These are phyloP conservation scores for Glaucidium brasilianum DNA, from an alignment of 2,113 vertebrate genomes.

Conservation along the genomic window DNA sequence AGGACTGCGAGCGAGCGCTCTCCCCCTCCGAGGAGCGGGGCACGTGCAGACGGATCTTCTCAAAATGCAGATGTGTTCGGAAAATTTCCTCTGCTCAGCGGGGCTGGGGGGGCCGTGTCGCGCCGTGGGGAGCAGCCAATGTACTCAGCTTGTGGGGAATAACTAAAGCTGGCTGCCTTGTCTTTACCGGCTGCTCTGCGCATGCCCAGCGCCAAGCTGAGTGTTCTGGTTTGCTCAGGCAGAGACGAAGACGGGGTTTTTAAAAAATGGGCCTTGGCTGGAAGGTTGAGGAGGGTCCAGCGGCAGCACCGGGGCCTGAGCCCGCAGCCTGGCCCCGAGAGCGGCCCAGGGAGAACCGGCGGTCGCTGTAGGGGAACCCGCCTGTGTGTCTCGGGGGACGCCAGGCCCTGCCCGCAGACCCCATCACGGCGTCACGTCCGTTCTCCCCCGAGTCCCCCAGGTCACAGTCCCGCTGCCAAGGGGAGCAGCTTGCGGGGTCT, in stretches of 20 bases:
- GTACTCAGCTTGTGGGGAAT: not conserved
- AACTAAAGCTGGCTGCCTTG: not conserved
- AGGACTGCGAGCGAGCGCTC: not conserved
- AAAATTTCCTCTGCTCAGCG: not conserved
- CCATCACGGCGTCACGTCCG: fast-evolving
- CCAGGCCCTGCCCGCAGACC: not conserved
- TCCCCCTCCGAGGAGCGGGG: not conserved
- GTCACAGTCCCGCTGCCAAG: too few relatives aligned
- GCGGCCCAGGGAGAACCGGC: not conserved
- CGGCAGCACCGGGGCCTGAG: not conserved
- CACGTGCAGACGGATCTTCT: not conserved
- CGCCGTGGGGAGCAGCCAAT: not conserved
- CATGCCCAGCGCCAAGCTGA: not conserved
- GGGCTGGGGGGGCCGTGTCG: not conserved
- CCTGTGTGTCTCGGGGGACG: not conserved
- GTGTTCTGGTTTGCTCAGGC: not conserved
- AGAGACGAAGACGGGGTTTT: not conserved
- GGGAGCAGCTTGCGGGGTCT: not conserved
- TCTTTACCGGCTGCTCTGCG: not conserved
- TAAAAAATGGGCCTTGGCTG: not conserved
- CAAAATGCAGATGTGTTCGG: not conserved
- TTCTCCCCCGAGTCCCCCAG: not conserved
- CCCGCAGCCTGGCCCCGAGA: not conserved
- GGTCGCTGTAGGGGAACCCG: too few relatives aligned
- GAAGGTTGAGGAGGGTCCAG: not conserved